These are phyloP conservation scores for Rynchops niger DNA, from an alignment of 2,113 vertebrate genomes.

Conservation along the genomic window DNA sequence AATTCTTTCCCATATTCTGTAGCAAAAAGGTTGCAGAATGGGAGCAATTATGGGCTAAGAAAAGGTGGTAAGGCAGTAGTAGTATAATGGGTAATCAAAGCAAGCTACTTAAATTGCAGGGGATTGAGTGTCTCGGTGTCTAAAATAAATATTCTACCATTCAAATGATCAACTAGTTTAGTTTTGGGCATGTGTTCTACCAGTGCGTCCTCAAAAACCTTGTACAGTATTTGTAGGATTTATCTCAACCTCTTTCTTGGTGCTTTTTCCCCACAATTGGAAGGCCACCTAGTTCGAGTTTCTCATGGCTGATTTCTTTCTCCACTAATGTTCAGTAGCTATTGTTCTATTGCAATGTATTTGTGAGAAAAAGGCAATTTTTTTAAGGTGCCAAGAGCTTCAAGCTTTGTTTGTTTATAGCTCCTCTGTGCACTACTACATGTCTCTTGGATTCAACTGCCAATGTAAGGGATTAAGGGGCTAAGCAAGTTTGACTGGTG, in stretches of 20 bases:
- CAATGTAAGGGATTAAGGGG: conserved; percentile 77
- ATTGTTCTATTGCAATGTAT: conserved; percentile 71
- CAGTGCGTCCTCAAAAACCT: background rate
- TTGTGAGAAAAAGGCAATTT: conserved; percentile 64
- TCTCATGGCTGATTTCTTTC: conserved; percentile 54
- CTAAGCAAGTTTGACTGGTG: conserved; percentile 74
- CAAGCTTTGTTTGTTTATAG: conserved; percentile 72
- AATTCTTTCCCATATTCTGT: background rate
- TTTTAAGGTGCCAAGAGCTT: conserved; percentile 51
- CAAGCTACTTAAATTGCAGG: background rate
- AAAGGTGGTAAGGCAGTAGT: background rate
- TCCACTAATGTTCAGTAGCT: conserved; percentile 35
- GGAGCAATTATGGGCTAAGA: background rate
- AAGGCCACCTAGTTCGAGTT: conserved; percentile 26
- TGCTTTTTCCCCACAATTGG: background rate
- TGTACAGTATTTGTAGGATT: background rate
- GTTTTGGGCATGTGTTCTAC: background rate
- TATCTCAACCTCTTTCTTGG: background rate
- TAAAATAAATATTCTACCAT: background rate
- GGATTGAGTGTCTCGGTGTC: rapidly evolving
- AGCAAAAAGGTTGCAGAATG: background rate
- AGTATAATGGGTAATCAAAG: background rate
- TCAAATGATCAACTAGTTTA: background rate
- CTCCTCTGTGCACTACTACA: conserved; percentile 62
- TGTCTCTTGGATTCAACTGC: conserved; percentile 67